Conservation (phyloP, 2,797 vertebrate species). For the Margarornis squamiger region DNA sequence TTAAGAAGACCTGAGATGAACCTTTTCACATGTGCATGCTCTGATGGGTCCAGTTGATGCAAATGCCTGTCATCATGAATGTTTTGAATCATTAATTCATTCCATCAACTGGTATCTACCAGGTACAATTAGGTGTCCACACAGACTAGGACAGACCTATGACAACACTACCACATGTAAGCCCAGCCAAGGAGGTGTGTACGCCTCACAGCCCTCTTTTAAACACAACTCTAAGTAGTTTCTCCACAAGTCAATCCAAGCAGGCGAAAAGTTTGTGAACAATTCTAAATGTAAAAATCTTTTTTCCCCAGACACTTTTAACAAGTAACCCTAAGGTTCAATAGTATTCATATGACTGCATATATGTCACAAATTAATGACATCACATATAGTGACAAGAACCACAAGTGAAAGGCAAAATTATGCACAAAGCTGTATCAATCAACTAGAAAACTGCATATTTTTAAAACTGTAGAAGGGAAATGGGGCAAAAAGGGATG, state of each 20-base stretch:
- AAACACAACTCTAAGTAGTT: not conserved
- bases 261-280: not conserved
- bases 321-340: not conserved
- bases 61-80: not conserved
- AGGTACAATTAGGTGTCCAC: not conserved
- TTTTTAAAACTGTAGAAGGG: not conserved
- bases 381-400: not conserved
- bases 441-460: not conserved
- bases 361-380: not conserved
- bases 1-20: not conserved
- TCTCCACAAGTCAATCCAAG: not conserved
- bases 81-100: not conserved
- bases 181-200: not conserved
- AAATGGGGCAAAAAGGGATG: not conserved
- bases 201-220: not conserved
- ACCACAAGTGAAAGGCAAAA: not conserved
- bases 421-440: not conserved
- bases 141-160: not conserved
- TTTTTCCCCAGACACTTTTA: not conserved
- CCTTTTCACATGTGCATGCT: not conserved
- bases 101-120: not conserved
- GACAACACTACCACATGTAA: accelerated
- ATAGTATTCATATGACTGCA: not conserved
- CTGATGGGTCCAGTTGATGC: not conserved
- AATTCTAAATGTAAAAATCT: not conserved